Evolutionary conservation across 2,888 invertebrate species (phyloP).

Genomic region (Tromatobia lineatoria): DNA sequence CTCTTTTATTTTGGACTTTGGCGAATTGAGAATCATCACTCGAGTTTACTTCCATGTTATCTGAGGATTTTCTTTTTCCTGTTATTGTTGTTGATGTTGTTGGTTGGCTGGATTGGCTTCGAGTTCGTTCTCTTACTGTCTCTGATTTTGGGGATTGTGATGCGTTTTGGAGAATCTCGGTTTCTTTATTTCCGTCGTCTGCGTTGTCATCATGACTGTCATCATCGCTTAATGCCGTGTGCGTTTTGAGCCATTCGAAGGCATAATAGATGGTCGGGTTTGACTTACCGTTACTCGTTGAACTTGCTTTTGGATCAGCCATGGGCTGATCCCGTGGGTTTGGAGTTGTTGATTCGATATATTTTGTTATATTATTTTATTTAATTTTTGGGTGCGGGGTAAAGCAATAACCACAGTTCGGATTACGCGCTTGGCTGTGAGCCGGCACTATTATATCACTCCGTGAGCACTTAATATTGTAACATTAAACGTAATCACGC

Average conservation of each 20-base stretch:
- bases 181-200: conserved; percentile 13
- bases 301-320: conserved; percentile 29
- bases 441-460: too few species aligned
- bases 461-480: too few species aligned
- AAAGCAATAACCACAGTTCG: not conserved
- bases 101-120: too few species aligned
- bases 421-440: not conserved
- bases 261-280: too few species aligned
- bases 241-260: not conserved
- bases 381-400: too few species aligned
- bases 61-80: conserved; percentile 22
- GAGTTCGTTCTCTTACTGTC: too few species aligned
- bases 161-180: not conserved
- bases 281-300: conserved; percentile 6
- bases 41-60: conserved; percentile 10
- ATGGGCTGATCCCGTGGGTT: conserved; percentile 32
- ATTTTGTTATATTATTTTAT: conserved; percentile 19
- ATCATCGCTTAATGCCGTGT: not conserved
- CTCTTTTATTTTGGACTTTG: not conserved
- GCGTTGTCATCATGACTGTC: not conserved
- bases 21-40: conserved; percentile 7
- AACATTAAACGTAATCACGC: too few species aligned
- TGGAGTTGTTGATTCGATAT: not conserved
- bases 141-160: conserved; percentile 20
- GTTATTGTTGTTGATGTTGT: too few species aligned